Percentiles rank a stretch among this genome's conserved stretches.
Conservation (phyloP, 2,113 vertebrate species). For the Mohoua ochrocephala region DNA sequence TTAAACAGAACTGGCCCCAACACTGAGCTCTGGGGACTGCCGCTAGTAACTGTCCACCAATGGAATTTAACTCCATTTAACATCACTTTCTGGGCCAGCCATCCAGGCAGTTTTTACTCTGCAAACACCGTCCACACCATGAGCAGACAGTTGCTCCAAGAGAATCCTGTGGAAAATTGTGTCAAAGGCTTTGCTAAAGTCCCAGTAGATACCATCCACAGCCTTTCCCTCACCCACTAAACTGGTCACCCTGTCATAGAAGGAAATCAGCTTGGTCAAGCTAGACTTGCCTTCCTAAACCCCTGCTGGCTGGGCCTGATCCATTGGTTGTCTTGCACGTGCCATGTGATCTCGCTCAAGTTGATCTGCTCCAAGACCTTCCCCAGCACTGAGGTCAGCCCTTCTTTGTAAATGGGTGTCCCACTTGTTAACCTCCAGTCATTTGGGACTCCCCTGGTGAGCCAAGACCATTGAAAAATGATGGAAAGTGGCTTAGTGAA, state of each 20-base stretch:
- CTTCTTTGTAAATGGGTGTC: neutral
- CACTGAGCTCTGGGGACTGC: neutral
- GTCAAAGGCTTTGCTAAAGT: neutral
- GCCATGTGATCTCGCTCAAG: too few species aligned
- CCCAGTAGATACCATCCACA: neutral
- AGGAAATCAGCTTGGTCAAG: neutral
- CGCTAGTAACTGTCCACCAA: fast-evolving
- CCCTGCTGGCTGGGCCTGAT: neutral
- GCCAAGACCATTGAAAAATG: neutral
- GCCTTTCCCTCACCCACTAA: neutral
- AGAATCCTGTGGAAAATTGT: neutral
- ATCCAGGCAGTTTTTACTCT: neutral
- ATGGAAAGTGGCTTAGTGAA: neutral
- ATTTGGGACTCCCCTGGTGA: too few species aligned
- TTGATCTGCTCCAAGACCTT: neutral
- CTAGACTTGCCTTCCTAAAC: neutral
- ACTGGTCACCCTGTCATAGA: neutral
- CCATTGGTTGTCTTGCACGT: fast-evolving
- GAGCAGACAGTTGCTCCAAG: neutral
- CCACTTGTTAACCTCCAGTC: neutral
- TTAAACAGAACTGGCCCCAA: neutral
- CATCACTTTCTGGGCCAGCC: neutral
- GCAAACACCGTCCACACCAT: neutral
- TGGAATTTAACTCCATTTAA: neutral
- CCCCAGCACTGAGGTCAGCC: neutral